Percentiles rank a stretch among this genome's conserved stretches.
These are phyloP conservation scores for Syndactyla subalaris DNA, from an alignment of 2,797 vertebrate genomes.

Conservation along the genomic window DNA sequence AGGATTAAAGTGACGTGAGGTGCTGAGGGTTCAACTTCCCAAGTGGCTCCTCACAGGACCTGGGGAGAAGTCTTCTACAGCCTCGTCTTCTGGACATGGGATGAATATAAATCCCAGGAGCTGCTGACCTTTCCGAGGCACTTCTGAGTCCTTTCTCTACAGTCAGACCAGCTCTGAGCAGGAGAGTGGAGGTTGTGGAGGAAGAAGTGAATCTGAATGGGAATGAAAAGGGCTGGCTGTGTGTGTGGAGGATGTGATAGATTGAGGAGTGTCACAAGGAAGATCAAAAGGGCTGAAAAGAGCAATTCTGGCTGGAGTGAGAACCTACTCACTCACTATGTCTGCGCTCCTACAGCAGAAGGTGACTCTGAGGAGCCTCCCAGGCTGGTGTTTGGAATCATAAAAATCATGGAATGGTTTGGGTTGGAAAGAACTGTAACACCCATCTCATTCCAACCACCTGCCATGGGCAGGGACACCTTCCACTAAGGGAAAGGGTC, in stretches of 20 bases:
- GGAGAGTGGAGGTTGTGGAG: not conserved
- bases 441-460: not conserved
- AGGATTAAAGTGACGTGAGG: slow-evolving; percentile 12
- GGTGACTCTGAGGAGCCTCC: not conserved
- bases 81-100: not conserved
- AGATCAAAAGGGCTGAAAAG: not conserved
- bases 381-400: not conserved
- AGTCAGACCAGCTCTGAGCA: not conserved
- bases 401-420: not conserved
- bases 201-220: not conserved
- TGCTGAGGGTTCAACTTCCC: slow-evolving; percentile 9
- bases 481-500: not conserved
- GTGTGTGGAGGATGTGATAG: not conserved
- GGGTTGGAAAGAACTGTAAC: not conserved
- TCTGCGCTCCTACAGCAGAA: not conserved
- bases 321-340: not conserved
- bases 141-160: not conserved
- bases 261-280: not conserved
- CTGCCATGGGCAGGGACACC: not conserved
- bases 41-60: not conserved
- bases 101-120: not conserved
- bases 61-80: not conserved
- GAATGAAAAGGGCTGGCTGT: not conserved
- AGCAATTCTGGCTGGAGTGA: not conserved
- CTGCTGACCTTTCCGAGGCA: not conserved